phyloP scores from a whole-genome alignment of 2,113 vertebrate species.

The Sciurus niger region DNA sequence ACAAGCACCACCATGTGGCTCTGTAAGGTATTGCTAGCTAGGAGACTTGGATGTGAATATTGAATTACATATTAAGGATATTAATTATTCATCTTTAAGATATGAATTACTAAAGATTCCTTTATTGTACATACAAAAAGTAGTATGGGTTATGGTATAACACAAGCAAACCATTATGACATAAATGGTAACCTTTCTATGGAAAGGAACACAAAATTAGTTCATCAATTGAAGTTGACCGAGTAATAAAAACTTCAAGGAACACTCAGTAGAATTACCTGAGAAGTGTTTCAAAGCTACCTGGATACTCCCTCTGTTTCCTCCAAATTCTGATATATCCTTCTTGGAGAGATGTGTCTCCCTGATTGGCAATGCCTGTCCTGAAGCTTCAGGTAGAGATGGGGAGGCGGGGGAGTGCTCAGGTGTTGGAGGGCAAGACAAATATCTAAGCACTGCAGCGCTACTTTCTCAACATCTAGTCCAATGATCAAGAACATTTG shows the following conservation, averaged over 20 bases:
- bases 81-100: constrained; percentile 1
- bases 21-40: neutral
- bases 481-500: neutral
- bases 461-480: neutral
- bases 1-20: constrained; percentile 33
- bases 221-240: neutral
- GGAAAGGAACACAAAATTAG: constrained; percentile 6
- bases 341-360: neutral
- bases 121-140: neutral
- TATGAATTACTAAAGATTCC: neutral
- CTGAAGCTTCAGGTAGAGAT: neutral
- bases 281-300: neutral
- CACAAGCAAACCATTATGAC: neutral
- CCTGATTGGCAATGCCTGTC: neutral
- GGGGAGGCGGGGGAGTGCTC: neutral
- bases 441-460: neutral
- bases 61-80: neutral
- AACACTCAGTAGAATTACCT: neutral
- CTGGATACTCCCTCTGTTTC: neutral
- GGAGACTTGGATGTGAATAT: neutral
- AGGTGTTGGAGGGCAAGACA: neutral
- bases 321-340: neutral
- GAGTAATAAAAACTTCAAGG: neutral
- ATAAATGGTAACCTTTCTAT: neutral
- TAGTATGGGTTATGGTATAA: neutral